Evolutionary conservation across 2,113 vertebrate species (phyloP).

Genomic region (Mystacornis crossleyi): DNA sequence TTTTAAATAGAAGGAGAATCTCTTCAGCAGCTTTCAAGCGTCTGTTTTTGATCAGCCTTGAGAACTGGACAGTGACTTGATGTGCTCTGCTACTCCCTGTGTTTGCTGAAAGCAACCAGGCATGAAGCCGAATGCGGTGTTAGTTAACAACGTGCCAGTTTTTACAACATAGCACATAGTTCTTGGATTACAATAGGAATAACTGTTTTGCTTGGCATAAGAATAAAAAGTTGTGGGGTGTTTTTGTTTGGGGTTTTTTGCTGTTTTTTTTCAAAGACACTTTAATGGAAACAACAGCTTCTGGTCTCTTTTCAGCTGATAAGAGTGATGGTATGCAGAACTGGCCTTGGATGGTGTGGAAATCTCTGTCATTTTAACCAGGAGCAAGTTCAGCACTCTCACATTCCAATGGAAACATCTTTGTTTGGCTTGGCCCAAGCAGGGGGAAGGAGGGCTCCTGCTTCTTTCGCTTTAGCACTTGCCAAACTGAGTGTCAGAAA

Average conservation of each 20-base stretch:
- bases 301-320: constrained; percentile 57
- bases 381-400: background rate
- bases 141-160: background rate
- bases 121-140: background rate
- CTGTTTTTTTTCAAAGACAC: background rate
- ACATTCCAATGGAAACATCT: constrained; percentile 35
- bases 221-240: background rate
- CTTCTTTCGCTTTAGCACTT: background rate
- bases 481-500: background rate
- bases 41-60: background rate
- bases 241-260: background rate
- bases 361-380: background rate
- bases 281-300: constrained; percentile 37
- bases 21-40: background rate
- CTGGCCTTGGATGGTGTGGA: background rate
- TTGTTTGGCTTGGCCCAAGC: constrained; percentile 50
- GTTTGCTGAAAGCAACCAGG: background rate
- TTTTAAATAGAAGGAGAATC: background rate
- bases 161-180: background rate
- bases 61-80: background rate
- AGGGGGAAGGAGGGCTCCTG: background rate
- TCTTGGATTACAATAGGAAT: constrained; percentile 47
- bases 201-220: constrained; percentile 68
- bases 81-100: background rate
- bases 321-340: constrained; percentile 1